A percentile compares a stretch with the other conserved stretches of the same genome.
Conservation (phyloP, 2,888 invertebrate genomes). For the Hetaerina titia region DNA sequence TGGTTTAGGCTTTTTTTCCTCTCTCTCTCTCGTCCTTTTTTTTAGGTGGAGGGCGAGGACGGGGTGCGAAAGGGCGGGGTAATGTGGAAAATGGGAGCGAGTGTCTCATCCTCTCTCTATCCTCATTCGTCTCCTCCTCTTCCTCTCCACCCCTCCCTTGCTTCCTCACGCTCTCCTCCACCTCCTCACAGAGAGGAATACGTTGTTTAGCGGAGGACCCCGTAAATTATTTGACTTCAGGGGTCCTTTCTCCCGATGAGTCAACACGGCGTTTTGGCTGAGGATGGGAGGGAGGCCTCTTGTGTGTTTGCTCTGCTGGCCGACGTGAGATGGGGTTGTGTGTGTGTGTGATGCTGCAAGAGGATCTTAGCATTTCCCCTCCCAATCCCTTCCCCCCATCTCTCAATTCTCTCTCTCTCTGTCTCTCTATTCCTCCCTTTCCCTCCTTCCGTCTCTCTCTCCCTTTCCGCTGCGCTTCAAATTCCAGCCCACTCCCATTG, state of each 20-base stretch:
- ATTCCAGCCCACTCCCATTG: not conserved
- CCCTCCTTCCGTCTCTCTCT: not conserved
- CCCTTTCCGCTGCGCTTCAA: not conserved
- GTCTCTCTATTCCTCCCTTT: too few relatives aligned
- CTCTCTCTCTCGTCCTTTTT: not conserved
- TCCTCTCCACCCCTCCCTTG: not conserved
- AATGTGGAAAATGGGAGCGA: not conserved
- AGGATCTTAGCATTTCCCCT: not conserved
- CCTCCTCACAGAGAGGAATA: not conserved
- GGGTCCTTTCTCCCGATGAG: constrained; percentile 60
- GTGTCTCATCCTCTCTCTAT: not conserved
- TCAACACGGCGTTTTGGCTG: constrained; percentile 51
- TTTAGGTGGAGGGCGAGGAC: not conserved
- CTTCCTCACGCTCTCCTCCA: not conserved
- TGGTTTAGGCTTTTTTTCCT: not conserved
- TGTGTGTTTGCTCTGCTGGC: constrained; percentile 35
- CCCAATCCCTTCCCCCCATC: not conserved
- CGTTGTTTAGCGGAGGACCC: constrained; percentile 48
- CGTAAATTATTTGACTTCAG: constrained; percentile 62
- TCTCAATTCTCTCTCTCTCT: not conserved
- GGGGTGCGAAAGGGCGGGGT: not conserved
- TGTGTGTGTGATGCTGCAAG: not conserved
- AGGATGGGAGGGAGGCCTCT: not conserved
- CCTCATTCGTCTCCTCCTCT: not conserved
- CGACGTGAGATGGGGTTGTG: not conserved